Evolutionary conservation across 2,888 invertebrate species (phyloP).

Genomic region (Cephus nigrinus): DNA sequence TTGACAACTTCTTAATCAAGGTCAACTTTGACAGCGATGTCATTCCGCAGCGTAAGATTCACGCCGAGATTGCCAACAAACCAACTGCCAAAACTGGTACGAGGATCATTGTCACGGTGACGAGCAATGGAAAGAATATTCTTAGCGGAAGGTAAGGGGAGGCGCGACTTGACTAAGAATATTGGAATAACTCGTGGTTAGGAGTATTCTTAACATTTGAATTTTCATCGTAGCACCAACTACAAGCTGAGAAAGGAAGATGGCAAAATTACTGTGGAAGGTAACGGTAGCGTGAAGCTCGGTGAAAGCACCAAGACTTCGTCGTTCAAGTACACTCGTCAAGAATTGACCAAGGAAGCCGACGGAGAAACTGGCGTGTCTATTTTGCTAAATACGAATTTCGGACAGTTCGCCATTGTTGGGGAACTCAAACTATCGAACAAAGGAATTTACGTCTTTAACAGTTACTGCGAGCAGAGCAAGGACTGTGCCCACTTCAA

Average conservation of each 20-base stretch:
- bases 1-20: slow-evolving; percentile 76
- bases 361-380: slow-evolving; percentile 78
- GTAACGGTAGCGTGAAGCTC: slow-evolving; percentile 79
- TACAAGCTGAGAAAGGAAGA: slow-evolving; percentile 77
- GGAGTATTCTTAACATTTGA: slow-evolving; percentile 9
- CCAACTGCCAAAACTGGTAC: slow-evolving; percentile 72
- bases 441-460: slow-evolving; percentile 77
- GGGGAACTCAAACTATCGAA: slow-evolving; percentile 79
- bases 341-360: slow-evolving; percentile 70
- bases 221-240: slow-evolving; percentile 68
- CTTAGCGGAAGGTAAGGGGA: slow-evolving; percentile 74
- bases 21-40: slow-evolving; percentile 74
- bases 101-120: slow-evolving; percentile 73
- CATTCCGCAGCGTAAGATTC: slow-evolving; percentile 74
- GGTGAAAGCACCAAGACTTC: slow-evolving; percentile 76
- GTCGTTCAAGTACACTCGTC: slow-evolving; percentile 79
- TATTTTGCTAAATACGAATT: slow-evolving; percentile 75
- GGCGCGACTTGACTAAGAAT: slow-evolving; percentile 20
- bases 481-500: slow-evolving; percentile 83
- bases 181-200: background rate
- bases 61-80: slow-evolving; percentile 74
- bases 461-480: slow-evolving; percentile 82
- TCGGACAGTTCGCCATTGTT: slow-evolving; percentile 78
- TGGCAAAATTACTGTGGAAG: slow-evolving; percentile 79
- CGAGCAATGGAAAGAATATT: slow-evolving; percentile 74